A percentile compares a stretch with the other conserved stretches of the same genome.
Evolutionary conservation across 2,888 invertebrate genomes (phyloP).

Genomic region (Sabatieria punctata): DNA sequence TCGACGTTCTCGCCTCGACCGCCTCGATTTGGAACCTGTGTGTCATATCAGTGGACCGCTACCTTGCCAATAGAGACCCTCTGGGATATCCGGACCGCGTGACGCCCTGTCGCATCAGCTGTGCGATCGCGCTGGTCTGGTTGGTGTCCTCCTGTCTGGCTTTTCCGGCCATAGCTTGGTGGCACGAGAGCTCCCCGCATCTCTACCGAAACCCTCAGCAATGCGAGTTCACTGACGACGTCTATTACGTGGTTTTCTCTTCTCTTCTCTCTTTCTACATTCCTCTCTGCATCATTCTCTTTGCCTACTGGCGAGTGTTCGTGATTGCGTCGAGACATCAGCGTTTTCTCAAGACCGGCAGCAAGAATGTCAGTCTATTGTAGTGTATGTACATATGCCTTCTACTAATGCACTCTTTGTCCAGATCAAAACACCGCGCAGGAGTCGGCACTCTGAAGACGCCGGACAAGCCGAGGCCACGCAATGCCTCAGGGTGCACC

Average conservation of each 20-base stretch:
- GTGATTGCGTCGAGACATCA: conserved; percentile 36
- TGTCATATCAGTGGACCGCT: conserved; percentile 48
- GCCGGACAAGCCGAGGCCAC: too few species aligned
- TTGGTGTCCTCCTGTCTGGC: conserved; percentile 88
- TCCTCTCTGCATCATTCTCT: conserved; percentile 89
- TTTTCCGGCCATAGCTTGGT: conserved; percentile 73
- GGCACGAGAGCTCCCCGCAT: conserved; percentile 40
- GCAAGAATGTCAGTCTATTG: background rate
- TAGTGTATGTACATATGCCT: too few species aligned
- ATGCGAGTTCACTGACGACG: conserved; percentile 89
- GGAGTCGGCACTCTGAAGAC: too few species aligned
- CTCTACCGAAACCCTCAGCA: conserved; percentile 15
- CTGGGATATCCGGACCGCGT: conserved; percentile 89
- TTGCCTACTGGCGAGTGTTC: conserved; percentile 90
- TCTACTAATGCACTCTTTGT: too few species aligned
- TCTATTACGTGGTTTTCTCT: conserved; percentile 87
- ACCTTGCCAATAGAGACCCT: conserved; percentile 83
- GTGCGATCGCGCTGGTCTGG: conserved; percentile 85
- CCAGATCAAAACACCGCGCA: too few species aligned
- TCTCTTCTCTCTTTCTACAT: conserved; percentile 94
- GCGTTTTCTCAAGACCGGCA: conserved; percentile 18
- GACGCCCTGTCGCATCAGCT: conserved; percentile 66
- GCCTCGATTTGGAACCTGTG: conserved; percentile 92
- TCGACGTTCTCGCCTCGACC: conserved; percentile 90
- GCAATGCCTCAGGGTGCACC: background rate